Conservation (phyloP, 1,140 invertebrate species). For the Philaenus spumarius region DNA sequence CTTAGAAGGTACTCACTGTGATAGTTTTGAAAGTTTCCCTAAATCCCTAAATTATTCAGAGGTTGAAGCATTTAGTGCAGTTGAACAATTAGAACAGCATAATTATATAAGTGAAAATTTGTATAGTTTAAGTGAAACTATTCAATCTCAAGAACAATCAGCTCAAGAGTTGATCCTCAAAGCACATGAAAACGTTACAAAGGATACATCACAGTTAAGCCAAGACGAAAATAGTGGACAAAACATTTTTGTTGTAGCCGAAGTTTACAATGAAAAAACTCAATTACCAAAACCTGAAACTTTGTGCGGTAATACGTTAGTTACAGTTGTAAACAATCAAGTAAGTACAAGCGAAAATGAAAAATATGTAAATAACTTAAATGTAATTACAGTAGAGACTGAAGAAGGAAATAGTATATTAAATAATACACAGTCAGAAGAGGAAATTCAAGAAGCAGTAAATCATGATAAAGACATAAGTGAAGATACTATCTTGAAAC, state of each 20-base stretch:
- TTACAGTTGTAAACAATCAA: background rate
- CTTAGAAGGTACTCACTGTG: background rate
- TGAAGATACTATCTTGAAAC: background rate
- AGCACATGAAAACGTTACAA: background rate
- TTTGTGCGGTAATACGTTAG: background rate
- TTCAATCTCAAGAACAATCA: too few species aligned
- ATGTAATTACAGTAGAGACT: background rate
- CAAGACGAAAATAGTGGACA: constrained; percentile 1
- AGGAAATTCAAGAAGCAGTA: background rate
- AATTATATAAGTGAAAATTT: background rate
- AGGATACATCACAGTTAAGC: background rate
- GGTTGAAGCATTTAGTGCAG: background rate
- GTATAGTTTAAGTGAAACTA: background rate
- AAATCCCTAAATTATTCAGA: background rate
- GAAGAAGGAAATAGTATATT: background rate
- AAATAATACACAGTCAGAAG: background rate
- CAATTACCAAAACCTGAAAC: background rate
- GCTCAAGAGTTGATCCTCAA: background rate
- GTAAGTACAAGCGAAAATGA: background rate
- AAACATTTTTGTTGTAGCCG: constrained; percentile 1
- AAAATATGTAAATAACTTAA: background rate
- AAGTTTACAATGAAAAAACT: constrained; percentile 9
- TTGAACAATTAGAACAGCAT: constrained; percentile 3
- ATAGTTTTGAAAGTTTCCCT: background rate
- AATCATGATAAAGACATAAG: background rate